Evolutionary conservation across 2,113 vertebrate genomes (phyloP), one percentile per base, ranked within the genome.

Genomic region (Calonectris borealis): DNA sequence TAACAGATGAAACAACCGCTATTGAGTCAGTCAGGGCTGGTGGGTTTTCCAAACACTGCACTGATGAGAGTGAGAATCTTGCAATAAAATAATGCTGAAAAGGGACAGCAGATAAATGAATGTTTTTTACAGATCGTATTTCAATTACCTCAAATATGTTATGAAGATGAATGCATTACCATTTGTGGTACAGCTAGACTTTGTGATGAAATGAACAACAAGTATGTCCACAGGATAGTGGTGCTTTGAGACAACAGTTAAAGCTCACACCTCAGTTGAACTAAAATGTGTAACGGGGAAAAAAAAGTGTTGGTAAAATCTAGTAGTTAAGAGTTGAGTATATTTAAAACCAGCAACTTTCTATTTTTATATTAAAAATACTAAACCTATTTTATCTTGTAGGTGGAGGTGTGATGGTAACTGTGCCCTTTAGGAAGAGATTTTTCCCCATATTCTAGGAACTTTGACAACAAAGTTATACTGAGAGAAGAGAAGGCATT

Each of bases 361-460:
- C 22, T 75, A 1, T 20, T 78, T 87, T 42, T 76, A 4, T 79
- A 38, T 58, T 66, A 32, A 79, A 91, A 61, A 18, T 36, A 38
- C 10, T 16, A 60, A 84, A 52, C 16, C 3, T 78, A 0, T 40
- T 46, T 38, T 54, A 11, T 60, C 49, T 65, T 66, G 22, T 18
- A 34, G 66, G 2, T 1, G 3, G 11, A 34, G 18, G 10, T 48
- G 48, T 80, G 44, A 52, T 0, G 0, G 8, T 55, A 52, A 36
- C 24, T 46, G 20, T 65, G 22, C 51, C 54, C 40, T 57, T 68
- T 38, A 81, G 83, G 55, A n/a, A 80, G 55, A 78, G 27, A 17
- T 36, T 44, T 68, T 48, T 54, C 58, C 12, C 16, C 71, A 0
- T 57, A 4, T 66, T 46, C 31, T 55, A 48, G 49, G 26, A 92